Percentiles rank a stretch among this genome's conserved stretches.
phyloP scores from a whole-genome alignment of 2,113 vertebrate species.

The Syrrhaptes paradoxus region DNA sequence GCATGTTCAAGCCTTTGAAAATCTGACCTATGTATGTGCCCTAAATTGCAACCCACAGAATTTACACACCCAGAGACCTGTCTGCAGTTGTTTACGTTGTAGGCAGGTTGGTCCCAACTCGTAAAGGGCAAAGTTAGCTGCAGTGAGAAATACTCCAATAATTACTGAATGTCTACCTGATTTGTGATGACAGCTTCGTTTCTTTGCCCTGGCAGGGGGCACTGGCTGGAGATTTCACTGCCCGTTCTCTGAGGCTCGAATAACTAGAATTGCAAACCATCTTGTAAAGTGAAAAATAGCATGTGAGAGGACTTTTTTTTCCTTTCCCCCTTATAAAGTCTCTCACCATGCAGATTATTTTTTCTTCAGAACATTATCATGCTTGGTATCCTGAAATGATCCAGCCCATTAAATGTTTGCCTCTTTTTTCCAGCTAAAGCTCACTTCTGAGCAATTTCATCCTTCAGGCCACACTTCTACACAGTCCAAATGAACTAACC shows the following conservation, averaged over 20 bases:
- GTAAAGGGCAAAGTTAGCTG: background rate
- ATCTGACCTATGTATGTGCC: fast-evolving
- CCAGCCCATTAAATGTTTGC: background rate
- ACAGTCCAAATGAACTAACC: background rate
- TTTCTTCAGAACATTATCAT: background rate
- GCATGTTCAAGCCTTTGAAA: background rate
- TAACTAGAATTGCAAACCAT: background rate
- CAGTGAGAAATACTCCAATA: background rate
- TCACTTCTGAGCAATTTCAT: background rate
- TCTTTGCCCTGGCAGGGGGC: slow-evolving; percentile 3
- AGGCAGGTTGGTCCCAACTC: background rate
- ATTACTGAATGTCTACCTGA: background rate
- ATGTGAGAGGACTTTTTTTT: background rate
- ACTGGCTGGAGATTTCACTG: background rate
- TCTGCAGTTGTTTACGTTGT: background rate
- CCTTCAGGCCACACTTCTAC: background rate
- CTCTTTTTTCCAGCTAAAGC: background rate
- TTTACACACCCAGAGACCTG: background rate
- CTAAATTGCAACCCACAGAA: background rate
- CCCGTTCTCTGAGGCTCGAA: background rate
- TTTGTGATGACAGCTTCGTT: background rate
- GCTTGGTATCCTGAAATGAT: background rate
- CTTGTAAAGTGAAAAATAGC: background rate
- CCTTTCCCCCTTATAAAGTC: background rate
- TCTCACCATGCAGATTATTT: background rate